These are phyloP conservation scores for Bruchidius siliquastri DNA, from an alignment of 2,888 invertebrate species.

Conservation along the genomic window DNA sequence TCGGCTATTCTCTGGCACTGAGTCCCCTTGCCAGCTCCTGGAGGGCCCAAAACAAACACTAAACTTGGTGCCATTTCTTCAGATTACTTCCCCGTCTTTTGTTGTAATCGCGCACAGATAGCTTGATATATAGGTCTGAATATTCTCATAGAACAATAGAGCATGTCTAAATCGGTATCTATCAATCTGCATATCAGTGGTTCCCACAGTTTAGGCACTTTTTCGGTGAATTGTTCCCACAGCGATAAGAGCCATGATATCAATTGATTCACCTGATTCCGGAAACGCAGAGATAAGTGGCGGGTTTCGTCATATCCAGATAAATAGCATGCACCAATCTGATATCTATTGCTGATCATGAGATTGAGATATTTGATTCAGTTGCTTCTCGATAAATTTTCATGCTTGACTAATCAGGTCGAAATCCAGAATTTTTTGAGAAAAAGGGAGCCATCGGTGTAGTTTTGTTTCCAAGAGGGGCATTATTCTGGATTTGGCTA, in stretches of 20 bases:
- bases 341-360: not conserved
- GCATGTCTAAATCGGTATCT: not conserved
- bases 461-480: no score
- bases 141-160: no score
- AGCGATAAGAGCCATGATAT: not conserved
- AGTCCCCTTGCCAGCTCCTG: not conserved
- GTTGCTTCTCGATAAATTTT: no score
- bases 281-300: not conserved
- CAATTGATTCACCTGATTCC: not conserved
- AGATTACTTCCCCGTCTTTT: not conserved
- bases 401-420: no score
- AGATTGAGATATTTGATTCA: not conserved
- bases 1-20: not conserved
- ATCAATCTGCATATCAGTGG: not conserved
- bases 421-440: no score
- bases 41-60: not conserved
- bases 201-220: not conserved
- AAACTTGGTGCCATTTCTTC: not conserved
- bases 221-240: not conserved
- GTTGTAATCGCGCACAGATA: not conserved
- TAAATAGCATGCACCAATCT: not conserved
- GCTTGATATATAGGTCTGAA: no score
- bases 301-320: not conserved
- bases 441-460: no score
- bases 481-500: no score